Base-by-base conservation (phyloP, 2,888 invertebrate species). In the Dioctria linearis region DNA sequence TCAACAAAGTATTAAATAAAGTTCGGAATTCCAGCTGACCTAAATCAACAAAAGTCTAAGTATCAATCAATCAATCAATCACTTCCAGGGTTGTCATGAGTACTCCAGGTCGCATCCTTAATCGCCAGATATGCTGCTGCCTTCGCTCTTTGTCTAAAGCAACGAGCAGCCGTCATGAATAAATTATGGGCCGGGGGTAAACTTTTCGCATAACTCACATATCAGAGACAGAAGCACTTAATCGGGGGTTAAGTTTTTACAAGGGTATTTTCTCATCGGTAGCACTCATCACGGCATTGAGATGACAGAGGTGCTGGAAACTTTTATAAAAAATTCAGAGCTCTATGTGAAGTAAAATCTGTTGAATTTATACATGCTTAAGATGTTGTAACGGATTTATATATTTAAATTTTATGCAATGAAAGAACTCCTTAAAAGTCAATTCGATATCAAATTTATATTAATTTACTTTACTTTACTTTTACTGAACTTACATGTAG, bases 121-220 rank as follows among this genome's bases (percentile, higher is more conserved):
- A 46, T 63, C 9, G 42, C 63, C 40, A 49, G 61, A 49, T n/a
- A 61, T 13, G 8, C 61, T n/a, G 25, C 49, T 61, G 13, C 4
- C 46, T 39, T 25, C 63, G 49, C 42, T 25, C 61, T 46, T 42
- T 63, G 63, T 76, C 49, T 76, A 59, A 46, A 25, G 57, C 67
- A 65, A 75, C 46, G 81, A 81, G 79, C 79, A 81, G 79, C 81
- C 75, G 81, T 79, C 81, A 79, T 81, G 81, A 81, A 81, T 81
- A 81, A 81, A 81, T 81, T 81, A 81, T 81, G 75, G 57, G 9
- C 71, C 75, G 66, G 43, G 65, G 67, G 63, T 61, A 81, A 81
- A 81, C 79, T 79, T 81, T 79, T 79, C 66, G 75, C 81, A 81
- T 81, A 79, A 79, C 78, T 81, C 79, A 78, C 63, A 78, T 78